Conservation (phyloP, 2,797 vertebrate genomes). For the Enteromius radiatus region DNA sequence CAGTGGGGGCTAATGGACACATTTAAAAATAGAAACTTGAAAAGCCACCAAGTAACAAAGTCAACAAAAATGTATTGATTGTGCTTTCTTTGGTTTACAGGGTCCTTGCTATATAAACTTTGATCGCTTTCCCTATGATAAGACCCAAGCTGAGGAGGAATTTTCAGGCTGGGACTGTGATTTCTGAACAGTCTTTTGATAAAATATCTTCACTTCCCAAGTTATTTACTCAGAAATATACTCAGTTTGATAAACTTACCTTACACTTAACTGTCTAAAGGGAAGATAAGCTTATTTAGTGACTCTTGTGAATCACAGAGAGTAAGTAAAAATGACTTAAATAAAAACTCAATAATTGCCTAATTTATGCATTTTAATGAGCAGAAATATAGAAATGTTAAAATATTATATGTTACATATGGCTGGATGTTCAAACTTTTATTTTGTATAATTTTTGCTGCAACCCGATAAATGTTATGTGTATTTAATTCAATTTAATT, state of each 20-base stretch:
- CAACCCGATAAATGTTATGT: too few species aligned
- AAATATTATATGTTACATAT: not conserved
- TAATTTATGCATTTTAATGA: not conserved
- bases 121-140: slow-evolving; percentile 77
- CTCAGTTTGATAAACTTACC: slow-evolving; percentile 7
- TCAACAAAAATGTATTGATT: slow-evolving; percentile 2
- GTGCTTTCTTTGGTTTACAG: slow-evolving; percentile 60
- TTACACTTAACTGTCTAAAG: not conserved
- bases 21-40: not conserved
- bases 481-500: not conserved
- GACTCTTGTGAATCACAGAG: not conserved
- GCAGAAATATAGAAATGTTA: not conserved
- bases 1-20: not conserved
- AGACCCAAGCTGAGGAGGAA: slow-evolving; percentile 72
- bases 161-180: slow-evolving; percentile 78
- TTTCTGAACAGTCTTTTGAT: slow-evolving; percentile 63
- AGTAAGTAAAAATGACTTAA: not conserved
- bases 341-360: not conserved
- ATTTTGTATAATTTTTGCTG: not conserved
- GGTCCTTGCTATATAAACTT: slow-evolving; percentile 84
- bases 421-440: not conserved
- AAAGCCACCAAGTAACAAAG: not conserved
- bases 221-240: not conserved
- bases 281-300: not conserved
- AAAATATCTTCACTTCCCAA: not conserved